Base-by-base conservation (phyloP, 2,888 invertebrate genomes). In the Drosophila testacea region DNA sequence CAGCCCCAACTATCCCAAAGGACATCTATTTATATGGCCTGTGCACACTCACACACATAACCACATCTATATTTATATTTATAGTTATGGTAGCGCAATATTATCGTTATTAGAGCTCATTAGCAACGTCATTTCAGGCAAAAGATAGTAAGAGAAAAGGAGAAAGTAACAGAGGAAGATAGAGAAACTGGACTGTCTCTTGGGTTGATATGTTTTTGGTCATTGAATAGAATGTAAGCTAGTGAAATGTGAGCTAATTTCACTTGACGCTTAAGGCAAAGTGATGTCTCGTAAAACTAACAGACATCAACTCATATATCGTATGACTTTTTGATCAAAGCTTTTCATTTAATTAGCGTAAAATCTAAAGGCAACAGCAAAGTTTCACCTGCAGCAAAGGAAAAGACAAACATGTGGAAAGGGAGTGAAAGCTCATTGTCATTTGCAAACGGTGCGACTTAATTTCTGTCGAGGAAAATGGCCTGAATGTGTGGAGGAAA, bases 21-120 rank as follows among this genome's bases (percentile, higher is more conserved):
- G 67, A 72, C 56, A 41, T 36, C 62, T 52, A 67, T 77, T 77
- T 71, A 67, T 62, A 61, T 16, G 50, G 44, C 52, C 44, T 16
- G 39, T 56, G 48, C 60, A 47, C 55, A 69, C 51, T 62, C 36
- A 44, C 55, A 69, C 51, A 65, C 36, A 44, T 34, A 79, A 32
- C 50, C 46, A 41, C 16, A 59, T 52, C 36, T 63, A 69, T 46
- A 68, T 34, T 50, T 68, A 73, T 69, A 52, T 34, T 50, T 68
- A 73, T 69, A 52, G 74, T 78, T 73, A 83, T 69, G 67, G 48
- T 66, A 64, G 79, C 57, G 54, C 55, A 52, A 77, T 72, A 80
- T 88, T 83, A 82, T 83, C 56, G 64, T 77, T 83, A 88, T 80
- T 83, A 85, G 73, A 80, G 57, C 83, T 88, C 86, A 83, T 83